Evolutionary conservation across 2,113 vertebrate species (phyloP).

Genomic region (Entelurus aequoreus): DNA sequence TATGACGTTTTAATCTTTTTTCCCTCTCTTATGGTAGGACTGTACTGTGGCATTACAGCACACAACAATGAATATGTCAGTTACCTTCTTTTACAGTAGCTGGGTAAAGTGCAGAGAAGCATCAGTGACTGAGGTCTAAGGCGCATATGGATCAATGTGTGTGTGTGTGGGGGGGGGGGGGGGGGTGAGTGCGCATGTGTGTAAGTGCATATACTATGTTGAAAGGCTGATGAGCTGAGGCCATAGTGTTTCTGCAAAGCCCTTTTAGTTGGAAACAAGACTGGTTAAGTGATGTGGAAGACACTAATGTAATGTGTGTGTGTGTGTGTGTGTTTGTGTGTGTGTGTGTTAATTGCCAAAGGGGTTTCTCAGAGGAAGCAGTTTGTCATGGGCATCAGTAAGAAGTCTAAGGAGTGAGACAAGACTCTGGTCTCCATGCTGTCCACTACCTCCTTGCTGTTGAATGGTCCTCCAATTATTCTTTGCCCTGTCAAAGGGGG

Average conservation of each 20-base stretch:
- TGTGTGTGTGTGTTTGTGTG: slow-evolving; percentile 14
- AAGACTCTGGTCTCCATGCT: slow-evolving; percentile 17
- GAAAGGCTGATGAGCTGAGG: slow-evolving; percentile 40
- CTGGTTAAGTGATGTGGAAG: slow-evolving; percentile 65
- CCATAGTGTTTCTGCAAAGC: slow-evolving; percentile 36
- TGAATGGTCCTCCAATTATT: slow-evolving; percentile 55
- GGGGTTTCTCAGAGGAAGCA: slow-evolving; percentile 50
- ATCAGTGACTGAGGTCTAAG: slow-evolving; percentile 15
- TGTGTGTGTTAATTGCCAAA: slow-evolving; percentile 45
- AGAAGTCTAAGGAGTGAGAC: slow-evolving; percentile 26
- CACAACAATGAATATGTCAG: neutral
- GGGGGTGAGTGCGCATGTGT: slow-evolving; percentile 3
- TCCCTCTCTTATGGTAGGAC: neutral
- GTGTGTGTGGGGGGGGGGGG: no score
- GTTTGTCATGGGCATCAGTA: slow-evolving; percentile 60
- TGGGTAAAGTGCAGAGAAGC: slow-evolving; percentile 8
- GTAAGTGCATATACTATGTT: slow-evolving; percentile 14
- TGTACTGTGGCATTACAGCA: neutral
- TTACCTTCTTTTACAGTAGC: slow-evolving; percentile 3
- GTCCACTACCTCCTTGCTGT: slow-evolving; percentile 30
- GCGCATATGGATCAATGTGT: slow-evolving; percentile 33
- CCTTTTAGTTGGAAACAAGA: slow-evolving; percentile 51
- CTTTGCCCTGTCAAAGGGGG: slow-evolving; percentile 31
- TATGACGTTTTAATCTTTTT: neutral
- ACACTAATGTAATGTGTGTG: slow-evolving; percentile 39